Evolutionary conservation across 2,888 invertebrate genomes (phyloP).

Genomic region (Amorpha juglandis): DNA sequence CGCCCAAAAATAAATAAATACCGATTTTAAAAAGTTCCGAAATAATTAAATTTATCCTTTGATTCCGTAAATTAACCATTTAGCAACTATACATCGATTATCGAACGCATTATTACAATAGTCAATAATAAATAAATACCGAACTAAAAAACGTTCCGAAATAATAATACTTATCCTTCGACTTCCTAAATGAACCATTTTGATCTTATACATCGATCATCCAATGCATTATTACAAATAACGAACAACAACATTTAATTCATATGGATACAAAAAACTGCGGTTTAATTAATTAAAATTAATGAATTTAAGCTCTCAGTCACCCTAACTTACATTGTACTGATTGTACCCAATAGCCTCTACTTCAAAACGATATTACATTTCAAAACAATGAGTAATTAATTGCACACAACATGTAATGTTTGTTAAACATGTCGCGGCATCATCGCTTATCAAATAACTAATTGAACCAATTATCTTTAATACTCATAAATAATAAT

Average conservation of each 20-base stretch:
- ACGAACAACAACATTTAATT: not conserved
- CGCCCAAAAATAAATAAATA: no score
- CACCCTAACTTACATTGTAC: not conserved
- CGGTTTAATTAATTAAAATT: not conserved
- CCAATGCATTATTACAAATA: not conserved
- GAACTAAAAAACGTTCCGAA: no score
- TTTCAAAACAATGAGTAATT: slow-evolving; percentile 22
- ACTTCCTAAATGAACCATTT: no score
- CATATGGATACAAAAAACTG: not conserved
- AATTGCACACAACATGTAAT: slow-evolving; percentile 18
- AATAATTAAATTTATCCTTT: no score
- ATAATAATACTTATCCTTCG: no score
- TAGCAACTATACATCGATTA: no score
- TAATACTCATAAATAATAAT: slow-evolving; percentile 72
- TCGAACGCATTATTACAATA: no score
- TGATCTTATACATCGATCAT: no score
- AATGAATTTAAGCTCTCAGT: not conserved
- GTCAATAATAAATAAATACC: no score
- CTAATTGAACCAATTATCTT: slow-evolving; percentile 70
- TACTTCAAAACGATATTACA: not conserved
- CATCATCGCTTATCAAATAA: slow-evolving; percentile 34
- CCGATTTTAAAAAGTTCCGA: no score
- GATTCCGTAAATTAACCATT: no score
- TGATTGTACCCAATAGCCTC: slow-evolving; percentile 1
- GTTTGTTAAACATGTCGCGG: slow-evolving; percentile 25